Evolutionary conservation across 2,113 vertebrate species (phyloP).

Genomic region (Dascyllus trimaculatus): DNA sequence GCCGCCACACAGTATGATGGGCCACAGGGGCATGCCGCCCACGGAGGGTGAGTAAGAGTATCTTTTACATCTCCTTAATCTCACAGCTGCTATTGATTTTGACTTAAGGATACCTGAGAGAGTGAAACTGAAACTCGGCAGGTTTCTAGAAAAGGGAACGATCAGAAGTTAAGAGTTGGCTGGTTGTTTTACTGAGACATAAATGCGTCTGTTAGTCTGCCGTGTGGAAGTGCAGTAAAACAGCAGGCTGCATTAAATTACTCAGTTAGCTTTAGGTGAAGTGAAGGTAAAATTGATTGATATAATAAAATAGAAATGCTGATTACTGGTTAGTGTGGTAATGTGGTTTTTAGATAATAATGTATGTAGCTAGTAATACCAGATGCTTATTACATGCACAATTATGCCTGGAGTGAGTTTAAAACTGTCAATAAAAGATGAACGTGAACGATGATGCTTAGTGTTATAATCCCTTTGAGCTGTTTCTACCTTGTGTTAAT

Average conservation of each 20-base stretch:
- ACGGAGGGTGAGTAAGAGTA: conserved; percentile 78
- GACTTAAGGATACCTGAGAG: conserved; percentile 41
- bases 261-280: too few species aligned
- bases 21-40: conserved; percentile 81
- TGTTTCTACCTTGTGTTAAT: too few species aligned
- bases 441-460: background rate
- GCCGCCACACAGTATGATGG: conserved; percentile 82
- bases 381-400: background rate
- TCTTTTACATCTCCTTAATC: conserved; percentile 55
- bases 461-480: too few species aligned
- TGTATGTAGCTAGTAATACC: too few species aligned
- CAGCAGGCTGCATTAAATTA: too few species aligned
- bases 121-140: conserved; percentile 12
- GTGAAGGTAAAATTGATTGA: too few species aligned
- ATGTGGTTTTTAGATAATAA: too few species aligned
- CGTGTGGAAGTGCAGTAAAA: background rate
- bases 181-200: background rate
- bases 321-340: too few species aligned
- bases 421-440: background rate
- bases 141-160: conserved; percentile 3
- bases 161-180: conserved; percentile 1
- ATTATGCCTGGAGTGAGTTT: background rate
- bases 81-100: conserved; percentile 52
- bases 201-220: conserved; percentile 2
- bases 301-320: too few species aligned